Base-by-base conservation (phyloP, 2,113 vertebrate genomes). In the Aythya baeri region DNA sequence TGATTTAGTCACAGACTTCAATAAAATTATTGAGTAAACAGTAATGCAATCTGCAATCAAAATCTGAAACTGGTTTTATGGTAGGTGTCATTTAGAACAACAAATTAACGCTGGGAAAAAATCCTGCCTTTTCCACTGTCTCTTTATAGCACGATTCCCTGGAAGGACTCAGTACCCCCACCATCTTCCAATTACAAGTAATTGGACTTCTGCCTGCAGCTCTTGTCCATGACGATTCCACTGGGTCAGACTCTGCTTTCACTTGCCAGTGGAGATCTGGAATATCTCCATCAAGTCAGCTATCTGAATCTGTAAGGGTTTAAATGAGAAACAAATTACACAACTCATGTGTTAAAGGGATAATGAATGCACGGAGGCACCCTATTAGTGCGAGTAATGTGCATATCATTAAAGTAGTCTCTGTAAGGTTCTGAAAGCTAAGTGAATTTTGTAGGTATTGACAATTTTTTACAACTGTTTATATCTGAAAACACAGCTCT, bases 171-270 rank as follows among this genome's bases (percentile, higher is more conserved):
- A 29, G 74, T 81, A 73, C 91, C 44, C 87, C 67, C 81, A 76
- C 81, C 67, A n/a, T 89, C 87, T 94, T 91, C 84, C 89, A 95
- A 31, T 91, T 89, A 73, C 74, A 76, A 85, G 62, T 73, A 79
- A 74, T 72, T 90, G 79, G 91, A 93, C 83, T 86, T 88, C 75
- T 96, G 82, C 90, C 95, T 86, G 88, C 2, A 1, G 79, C 90
- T 88, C 57, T 91, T 80, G 75, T 93, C 91, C 85, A 7, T 41
- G 72, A 38, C 78, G 8, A 2, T 87, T 89, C 67, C 61, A 15
- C 65, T 68, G 85, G 85, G 83, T 85, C 91, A 96, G 83, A 52
- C 89, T 91, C 77, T 26, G 65, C 82, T 95, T 78, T 57, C 2
- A 0, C 79, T 87, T 94, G 81, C 89, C 82, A 83, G 74, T n/a